Evolutionary conservation across 1,140 invertebrate species (phyloP), one percentile per base, ranked within the genome.

Genomic region (Anastrepha obliqua): DNA sequence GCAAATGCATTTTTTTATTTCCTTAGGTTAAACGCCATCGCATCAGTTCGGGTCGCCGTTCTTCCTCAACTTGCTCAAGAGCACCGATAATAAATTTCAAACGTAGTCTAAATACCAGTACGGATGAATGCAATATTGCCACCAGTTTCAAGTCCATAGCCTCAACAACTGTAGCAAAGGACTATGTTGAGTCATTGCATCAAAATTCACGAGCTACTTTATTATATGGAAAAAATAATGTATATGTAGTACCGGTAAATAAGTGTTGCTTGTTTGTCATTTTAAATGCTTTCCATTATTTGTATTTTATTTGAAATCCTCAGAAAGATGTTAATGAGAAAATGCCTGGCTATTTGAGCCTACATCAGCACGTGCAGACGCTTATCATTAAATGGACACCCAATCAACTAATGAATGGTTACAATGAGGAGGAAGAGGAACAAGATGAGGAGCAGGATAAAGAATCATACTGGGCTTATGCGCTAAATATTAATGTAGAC

Each of bases 141-240:
- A 91, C 93, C 0, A 17, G 74, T 9, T 93, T 91, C 55, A 93
- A 94, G 87, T 93, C 91, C 55, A 94, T 93, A 8, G 94, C 93
- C n/a, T 94, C 94, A 2, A 94, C 93, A 17, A 94, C 94, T 29
- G 95, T 95, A 89, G 97, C 97, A 88, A 97, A 98, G 93, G 98
- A 99, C 89, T 99, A 99, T 91, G 98, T 99, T 8, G 98, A 98
- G 92, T 98, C 97, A 51, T 94, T 99, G 87, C 98, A 99, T 93
- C 98, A 99, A 92, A 99, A 99, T 92, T 96, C 96, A 64, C 95
- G 97, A 90, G 97, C 97, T 0, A 97, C 97, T 0, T 94, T 99
- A n/a, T 94, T 99, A 1, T 99, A 98, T 93, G 98, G 98, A n/a
- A 99, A 99, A 94, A 99, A 99, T 93, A 99, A 99, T 93, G 98